Evolutionary conservation across 2,797 vertebrate species (phyloP).

Genomic region (Perodicticus potto): DNA sequence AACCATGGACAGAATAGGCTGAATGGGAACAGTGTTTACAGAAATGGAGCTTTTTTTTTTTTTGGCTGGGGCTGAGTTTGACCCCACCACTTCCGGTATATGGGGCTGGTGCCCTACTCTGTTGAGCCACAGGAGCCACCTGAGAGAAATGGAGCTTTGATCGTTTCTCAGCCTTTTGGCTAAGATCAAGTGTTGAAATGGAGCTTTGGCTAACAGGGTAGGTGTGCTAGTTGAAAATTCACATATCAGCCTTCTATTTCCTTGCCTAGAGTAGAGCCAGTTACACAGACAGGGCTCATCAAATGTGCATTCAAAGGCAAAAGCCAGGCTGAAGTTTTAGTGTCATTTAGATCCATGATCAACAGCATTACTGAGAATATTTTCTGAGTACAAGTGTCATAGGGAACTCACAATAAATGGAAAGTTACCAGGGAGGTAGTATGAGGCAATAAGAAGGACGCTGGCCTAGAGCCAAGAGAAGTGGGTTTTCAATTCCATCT

Average conservation of each 20-base stretch:
- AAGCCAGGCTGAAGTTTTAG: background rate
- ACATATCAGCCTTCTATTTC: background rate
- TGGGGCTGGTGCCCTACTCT: too few species aligned
- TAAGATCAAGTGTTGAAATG: background rate
- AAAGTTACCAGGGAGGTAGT: slow-evolving; percentile 4
- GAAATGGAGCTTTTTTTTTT: background rate
- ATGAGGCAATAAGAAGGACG: background rate
- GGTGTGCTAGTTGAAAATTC: background rate
- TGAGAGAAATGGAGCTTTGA: background rate
- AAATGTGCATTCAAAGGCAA: background rate
- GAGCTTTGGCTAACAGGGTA: background rate
- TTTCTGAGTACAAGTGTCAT: background rate
- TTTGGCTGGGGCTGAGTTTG: too few species aligned
- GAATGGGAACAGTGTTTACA: background rate
- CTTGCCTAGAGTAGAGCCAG: background rate
- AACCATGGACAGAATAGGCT: background rate
- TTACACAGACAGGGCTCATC: background rate
- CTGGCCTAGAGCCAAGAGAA: slow-evolving; percentile 36
- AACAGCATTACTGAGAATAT: slow-evolving; percentile 39
- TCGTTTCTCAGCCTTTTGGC: too few species aligned
- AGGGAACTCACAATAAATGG: background rate
- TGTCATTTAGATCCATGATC: slow-evolving; percentile 5
- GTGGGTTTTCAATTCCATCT: slow-evolving; percentile 51
- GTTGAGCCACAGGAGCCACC: too few species aligned
- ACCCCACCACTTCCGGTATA: too few species aligned